Conservation (phyloP, 2,113 vertebrate species). For the Sisor rabdophorus region DNA sequence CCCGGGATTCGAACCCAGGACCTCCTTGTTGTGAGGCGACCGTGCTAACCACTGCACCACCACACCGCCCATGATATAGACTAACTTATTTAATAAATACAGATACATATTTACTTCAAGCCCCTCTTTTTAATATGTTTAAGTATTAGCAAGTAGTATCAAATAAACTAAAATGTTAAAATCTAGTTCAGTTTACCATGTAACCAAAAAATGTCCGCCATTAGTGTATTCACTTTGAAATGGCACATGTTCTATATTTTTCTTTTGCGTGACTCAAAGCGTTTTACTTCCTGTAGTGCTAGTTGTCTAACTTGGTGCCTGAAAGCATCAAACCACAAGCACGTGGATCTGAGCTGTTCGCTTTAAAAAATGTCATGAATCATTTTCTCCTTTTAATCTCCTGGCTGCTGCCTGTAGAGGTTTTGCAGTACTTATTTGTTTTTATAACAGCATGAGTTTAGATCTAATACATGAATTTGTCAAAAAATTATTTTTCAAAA, state of each 20-base stretch:
- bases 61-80: no score
- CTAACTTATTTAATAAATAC: no score
- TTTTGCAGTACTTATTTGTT: neutral
- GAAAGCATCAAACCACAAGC: constrained; percentile 22
- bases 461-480: neutral
- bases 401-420: neutral
- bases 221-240: neutral
- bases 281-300: constrained; percentile 20
- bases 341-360: neutral
- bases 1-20: no score
- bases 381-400: neutral
- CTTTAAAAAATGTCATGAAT: neutral
- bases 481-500: neutral
- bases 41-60: no score
- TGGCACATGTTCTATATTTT: neutral
- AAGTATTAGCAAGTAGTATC: no score
- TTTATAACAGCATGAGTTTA: no score
- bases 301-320: neutral
- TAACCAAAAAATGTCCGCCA: neutral
- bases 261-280: constrained; percentile 22
- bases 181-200: no score
- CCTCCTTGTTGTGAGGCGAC: no score
- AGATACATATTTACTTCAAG: no score
- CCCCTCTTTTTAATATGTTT: no score
- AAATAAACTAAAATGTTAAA: no score